Percentiles rank a stretch among this genome's conserved stretches.
phyloP scores from a whole-genome alignment of 2,888 invertebrate genomes.

The Lasioglossum leucozonium region DNA sequence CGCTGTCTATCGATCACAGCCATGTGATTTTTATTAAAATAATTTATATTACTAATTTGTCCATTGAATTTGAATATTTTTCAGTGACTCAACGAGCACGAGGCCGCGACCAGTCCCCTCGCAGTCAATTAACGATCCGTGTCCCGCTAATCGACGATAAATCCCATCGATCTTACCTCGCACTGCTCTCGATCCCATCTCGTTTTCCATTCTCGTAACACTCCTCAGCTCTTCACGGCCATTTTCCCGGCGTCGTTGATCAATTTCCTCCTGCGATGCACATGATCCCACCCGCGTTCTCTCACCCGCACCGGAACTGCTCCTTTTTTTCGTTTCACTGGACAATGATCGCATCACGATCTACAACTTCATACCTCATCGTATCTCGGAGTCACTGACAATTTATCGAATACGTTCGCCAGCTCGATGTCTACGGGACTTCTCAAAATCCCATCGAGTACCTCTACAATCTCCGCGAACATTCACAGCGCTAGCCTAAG shows the following conservation, averaged over 20 bases:
- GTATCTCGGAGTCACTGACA: background rate
- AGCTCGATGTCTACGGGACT: background rate
- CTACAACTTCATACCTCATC: background rate
- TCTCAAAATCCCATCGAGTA: background rate
- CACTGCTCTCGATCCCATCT: constrained; percentile 48
- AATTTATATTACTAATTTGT: background rate
- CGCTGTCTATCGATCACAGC: no score
- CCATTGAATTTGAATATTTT: background rate
- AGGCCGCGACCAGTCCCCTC: background rate
- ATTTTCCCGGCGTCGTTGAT: constrained; percentile 6
- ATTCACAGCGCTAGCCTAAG: background rate
- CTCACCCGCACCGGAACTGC: constrained; percentile 25
- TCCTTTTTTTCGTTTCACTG: background rate
- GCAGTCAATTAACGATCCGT: constrained; percentile 43
- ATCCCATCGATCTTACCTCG: constrained; percentile 54
- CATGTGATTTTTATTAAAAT: background rate
- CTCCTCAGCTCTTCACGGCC: constrained; percentile 19
- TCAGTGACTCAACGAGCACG: background rate
- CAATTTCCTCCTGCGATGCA: constrained; percentile 22
- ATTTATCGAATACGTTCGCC: background rate
- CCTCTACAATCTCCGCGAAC: background rate
- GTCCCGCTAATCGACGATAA: constrained; percentile 56
- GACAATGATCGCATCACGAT: background rate
- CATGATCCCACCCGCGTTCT: constrained; percentile 5
- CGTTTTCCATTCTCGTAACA: constrained; percentile 38